Evolutionary conservation across 1,140 invertebrate species (phyloP).

Genomic region (Drosophila nebulosa): DNA sequence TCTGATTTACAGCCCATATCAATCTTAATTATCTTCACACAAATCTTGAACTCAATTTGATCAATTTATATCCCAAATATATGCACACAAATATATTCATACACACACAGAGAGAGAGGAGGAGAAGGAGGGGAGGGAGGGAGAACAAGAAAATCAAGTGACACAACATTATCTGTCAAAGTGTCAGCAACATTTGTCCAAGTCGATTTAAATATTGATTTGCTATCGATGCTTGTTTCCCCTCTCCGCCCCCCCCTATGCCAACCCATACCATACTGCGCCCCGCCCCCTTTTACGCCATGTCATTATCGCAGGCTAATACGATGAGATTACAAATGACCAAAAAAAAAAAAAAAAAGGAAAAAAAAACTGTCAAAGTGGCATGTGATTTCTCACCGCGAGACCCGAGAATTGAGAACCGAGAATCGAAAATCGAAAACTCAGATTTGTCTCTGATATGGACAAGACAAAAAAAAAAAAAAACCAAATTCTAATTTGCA

Average conservation of each 20-base stretch:
- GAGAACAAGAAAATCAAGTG: too few relatives aligned
- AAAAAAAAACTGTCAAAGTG: constrained; percentile 49
- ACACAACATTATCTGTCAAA: constrained; percentile 70
- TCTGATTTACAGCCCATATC: neutral
- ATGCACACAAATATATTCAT: constrained; percentile 10
- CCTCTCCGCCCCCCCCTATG: neutral
- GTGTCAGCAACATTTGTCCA: constrained; percentile 65
- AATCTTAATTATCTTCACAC: neutral
- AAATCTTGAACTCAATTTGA: constrained; percentile 1
- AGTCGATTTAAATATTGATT: constrained; percentile 55
- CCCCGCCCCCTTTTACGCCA: constrained; percentile 23
- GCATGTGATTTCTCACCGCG: constrained; percentile 39
- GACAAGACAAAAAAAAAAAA: neutral
- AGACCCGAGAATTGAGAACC: neutral
- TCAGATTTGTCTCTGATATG: constrained; percentile 12
- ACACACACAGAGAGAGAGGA: too few relatives aligned
- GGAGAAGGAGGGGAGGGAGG: too few relatives aligned
- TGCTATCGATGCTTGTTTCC: constrained; percentile 19
- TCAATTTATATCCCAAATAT: neutral
- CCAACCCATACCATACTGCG: too few relatives aligned
- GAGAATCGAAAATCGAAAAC: neutral
- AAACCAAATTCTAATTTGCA: constrained; percentile 63
- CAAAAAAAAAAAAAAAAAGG: constrained; percentile 11
- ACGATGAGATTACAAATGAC: constrained; percentile 60
- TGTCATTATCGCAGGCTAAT: constrained; percentile 63